Base-by-base conservation (phyloP, 2,113 vertebrate species). In the Colistium nudipinnis region DNA sequence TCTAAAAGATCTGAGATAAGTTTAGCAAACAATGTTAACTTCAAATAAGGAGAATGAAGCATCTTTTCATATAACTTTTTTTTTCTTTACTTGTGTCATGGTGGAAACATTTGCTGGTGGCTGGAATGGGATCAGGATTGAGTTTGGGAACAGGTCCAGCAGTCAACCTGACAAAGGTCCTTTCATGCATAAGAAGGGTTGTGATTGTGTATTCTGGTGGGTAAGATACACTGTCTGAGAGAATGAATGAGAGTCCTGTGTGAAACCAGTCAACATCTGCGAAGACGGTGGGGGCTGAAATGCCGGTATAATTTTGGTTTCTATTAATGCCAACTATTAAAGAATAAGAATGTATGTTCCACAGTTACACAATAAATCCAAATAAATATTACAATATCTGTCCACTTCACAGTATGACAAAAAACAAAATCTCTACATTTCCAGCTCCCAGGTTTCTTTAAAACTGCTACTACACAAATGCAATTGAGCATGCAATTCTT, bases 151-250 rank as follows among this genome's bases (percentile, higher is more conserved):
- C 4, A 41, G 14, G 70, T 70, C 30, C 41, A 60, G 20, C 17
- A 52, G 71, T 72, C 60, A 47, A 83, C 30, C 30, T 62, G 72
- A 89, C 76, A 88, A 79, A 73, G 63, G 44, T 47, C 81, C 72
- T 87, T 90, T 92, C 86, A 91, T 64, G 61, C 30, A 45, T 20
- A 52, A 75, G 48, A 71, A 82, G 53, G 78, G 69, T 49, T 75
- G 74, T 51, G 54, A 87, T 85, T 89, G 81, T 80, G 84, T 81
- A 82, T 84, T 87, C 74, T 55, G 67, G 65, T 81, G 71, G 47
- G 68, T 78, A 70, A 65, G 47, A 65, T 25, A 60, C 68, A 48
- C 20, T 4, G 52, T 38, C 56, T 27, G 31, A 65, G 22, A 67
- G 74, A 13, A 83, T 87, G 78, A 88, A 88, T 84, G 71, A 67